Evolutionary conservation across 2,797 vertebrate genomes (phyloP).

Genomic region (Typhlichthys eigenmanni): DNA sequence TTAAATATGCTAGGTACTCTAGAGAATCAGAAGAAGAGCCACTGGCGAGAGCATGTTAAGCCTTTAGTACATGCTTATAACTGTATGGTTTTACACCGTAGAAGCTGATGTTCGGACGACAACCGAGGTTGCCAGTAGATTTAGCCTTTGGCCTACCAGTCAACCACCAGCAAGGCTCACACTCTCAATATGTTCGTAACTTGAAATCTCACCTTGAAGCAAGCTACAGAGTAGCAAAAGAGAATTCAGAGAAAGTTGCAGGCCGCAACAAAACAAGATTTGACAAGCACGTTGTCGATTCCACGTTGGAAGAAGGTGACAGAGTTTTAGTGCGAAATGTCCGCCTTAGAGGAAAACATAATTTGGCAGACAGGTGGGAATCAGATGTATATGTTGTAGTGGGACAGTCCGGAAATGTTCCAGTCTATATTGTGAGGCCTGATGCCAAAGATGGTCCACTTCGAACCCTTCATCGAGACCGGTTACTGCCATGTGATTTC

Average conservation of each 20-base stretch:
- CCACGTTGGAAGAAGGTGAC: not conserved
- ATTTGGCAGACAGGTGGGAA: not conserved
- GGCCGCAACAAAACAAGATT: too few species aligned
- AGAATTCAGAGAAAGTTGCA: too few species aligned
- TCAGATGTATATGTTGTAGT: not conserved
- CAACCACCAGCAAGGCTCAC: slow-evolving; percentile 4
- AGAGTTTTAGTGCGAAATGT: slow-evolving; percentile 1
- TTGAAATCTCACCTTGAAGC: not conserved
- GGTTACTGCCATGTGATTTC: slow-evolving; percentile 5
- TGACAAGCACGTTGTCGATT: too few species aligned
- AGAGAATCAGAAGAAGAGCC: not conserved
- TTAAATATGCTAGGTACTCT: too few species aligned
- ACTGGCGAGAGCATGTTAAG: slow-evolving; percentile 6
- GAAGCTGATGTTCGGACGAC: too few species aligned
- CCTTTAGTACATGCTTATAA: slow-evolving; percentile 9
- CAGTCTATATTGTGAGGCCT: slow-evolving; percentile 7
- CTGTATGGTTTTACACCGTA: not conserved
- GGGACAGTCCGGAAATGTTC: not conserved
- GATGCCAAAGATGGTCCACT: slow-evolving; percentile 4
- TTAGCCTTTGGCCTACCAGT: not conserved
- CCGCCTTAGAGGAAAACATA: not conserved
- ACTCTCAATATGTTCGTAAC: not conserved
- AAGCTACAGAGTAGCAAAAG: not conserved
- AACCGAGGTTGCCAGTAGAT: not conserved
- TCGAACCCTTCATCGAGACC: not conserved